A percentile compares a stretch with the other conserved stretches of the same genome.
Conservation (phyloP, 1,140 invertebrate genomes). For the Drosophila arawakana region DNA sequence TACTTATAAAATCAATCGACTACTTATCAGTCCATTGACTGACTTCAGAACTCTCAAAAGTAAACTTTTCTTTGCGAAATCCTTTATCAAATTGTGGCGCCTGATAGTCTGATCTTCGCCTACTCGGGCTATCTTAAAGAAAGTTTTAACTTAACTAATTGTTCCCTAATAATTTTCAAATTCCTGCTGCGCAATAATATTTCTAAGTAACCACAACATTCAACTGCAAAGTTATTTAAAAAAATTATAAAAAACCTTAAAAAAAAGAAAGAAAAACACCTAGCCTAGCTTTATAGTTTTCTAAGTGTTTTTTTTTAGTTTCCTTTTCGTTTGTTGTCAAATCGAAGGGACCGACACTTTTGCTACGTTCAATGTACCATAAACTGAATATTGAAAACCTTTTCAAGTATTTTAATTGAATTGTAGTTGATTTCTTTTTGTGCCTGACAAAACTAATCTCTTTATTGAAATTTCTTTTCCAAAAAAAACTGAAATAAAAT, state of each 20-base stretch:
- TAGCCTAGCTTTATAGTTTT: conserved; percentile 43
- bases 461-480: conserved; percentile 16
- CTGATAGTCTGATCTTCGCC: no score
- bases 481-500: no score
- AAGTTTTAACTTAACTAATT: no score
- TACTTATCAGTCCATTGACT: no score
- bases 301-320: conserved; percentile 33
- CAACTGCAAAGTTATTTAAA: conserved; percentile 17
- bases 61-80: no score
- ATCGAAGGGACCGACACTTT: conserved; percentile 39
- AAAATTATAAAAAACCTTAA: background rate
- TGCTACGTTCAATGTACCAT: conserved; percentile 43
- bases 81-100: no score
- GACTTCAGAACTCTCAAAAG: no score
- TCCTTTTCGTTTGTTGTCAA: background rate
- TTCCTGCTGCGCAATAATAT: no score
- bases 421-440: background rate
- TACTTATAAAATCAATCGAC: no score
- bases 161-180: no score
- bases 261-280: conserved; percentile 8
- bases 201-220: no score
- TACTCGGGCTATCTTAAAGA: no score
- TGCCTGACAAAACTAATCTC: conserved; percentile 21
- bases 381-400: conserved; percentile 29
- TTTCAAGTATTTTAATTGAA: conserved; percentile 22